Evolutionary conservation across 2,888 invertebrate species (phyloP), one percentile per base, ranked within the genome.

Genomic region (Erebia aethiops): DNA sequence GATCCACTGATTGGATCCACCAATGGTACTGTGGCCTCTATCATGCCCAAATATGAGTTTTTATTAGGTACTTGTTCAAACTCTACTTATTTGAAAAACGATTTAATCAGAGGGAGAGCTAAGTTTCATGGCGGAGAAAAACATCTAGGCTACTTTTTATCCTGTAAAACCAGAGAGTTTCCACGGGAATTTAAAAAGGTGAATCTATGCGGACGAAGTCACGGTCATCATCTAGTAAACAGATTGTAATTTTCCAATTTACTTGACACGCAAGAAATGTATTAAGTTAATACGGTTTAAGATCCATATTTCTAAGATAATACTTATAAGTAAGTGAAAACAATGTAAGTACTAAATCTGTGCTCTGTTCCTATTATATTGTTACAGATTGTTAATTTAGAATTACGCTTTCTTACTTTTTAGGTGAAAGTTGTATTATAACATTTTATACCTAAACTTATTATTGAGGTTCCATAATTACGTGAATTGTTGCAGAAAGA

Each of bases 341-440:
- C 57, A 63, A 67, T 71, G 69, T 58, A 54, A 57, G 65, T 70
- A 68, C 57, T 56, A 41, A 56, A 57, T 62, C 54, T 66, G 61
- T 49, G 49, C 41, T 46, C 46, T 10, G 4, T 1, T 21, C 18
- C 72, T 72, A 74, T 71, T 72, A 74, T 72, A 67, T 71, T 80
- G 89, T 89, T 87, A 89, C 91, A 91, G 86, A 76, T 88, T 83
- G 90, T 90, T 92, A 90, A 90, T 90, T 91, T 87, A 84, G 82
- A 81, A 84, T 78, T 87, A 91, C 91, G 91, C 92, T 92, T 91
- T 92, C 91, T 90, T 86, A 77, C 81, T 73, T 73, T 79, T 79
- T 74, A 71, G 75, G 87, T 82, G 89, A 90, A 90, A 90, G 91
- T 89, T 68, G 60, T 80, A 75, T 81, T 77, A 78, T 72, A 67